phyloP scores from a whole-genome alignment of 1,140 invertebrate genomes.

The Phortica variegata region DNA sequence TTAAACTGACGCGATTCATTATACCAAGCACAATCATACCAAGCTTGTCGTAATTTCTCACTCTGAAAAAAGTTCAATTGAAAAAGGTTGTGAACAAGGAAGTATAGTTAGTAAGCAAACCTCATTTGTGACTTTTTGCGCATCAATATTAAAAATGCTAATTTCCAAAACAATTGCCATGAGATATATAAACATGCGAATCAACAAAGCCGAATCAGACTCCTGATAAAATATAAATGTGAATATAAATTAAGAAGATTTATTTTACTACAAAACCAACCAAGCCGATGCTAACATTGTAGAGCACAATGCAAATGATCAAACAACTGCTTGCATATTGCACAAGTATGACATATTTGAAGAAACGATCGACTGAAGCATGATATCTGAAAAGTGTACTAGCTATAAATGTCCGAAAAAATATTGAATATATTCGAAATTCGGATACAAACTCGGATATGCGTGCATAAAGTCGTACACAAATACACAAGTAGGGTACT shows the following conservation, averaged over 20 bases:
- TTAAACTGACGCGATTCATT: constrained; percentile 36
- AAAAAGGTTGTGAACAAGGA: no score
- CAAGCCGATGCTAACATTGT: constrained; percentile 39
- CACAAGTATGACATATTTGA: constrained; percentile 40
- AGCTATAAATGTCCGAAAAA: not conserved
- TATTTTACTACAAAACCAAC: no score
- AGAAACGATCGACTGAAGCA: constrained; percentile 27
- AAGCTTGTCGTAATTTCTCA: constrained; percentile 29
- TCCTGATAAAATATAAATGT: constrained; percentile 16
- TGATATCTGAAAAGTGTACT: no score
- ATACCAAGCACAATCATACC: constrained; percentile 44
- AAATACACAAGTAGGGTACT: constrained; percentile 26
- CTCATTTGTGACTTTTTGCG: constrained; percentile 34
- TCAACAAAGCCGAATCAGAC: constrained; percentile 33
- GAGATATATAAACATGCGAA: constrained; percentile 40
- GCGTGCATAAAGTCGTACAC: constrained; percentile 31
- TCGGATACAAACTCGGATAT: constrained; percentile 24
- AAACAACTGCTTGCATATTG: constrained; percentile 38
- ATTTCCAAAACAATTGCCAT: constrained; percentile 37
- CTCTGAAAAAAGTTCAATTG: constrained; percentile 15
- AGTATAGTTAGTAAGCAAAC: no score
- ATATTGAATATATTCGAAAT: not conserved
- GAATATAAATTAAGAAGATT: not conserved
- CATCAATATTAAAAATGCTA: constrained; percentile 35
- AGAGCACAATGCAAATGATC: constrained; percentile 39